Evolutionary conservation across 2,888 invertebrate species (phyloP), one percentile per base, ranked within the genome.

Genomic region (Ennomos fuscantarius): DNA sequence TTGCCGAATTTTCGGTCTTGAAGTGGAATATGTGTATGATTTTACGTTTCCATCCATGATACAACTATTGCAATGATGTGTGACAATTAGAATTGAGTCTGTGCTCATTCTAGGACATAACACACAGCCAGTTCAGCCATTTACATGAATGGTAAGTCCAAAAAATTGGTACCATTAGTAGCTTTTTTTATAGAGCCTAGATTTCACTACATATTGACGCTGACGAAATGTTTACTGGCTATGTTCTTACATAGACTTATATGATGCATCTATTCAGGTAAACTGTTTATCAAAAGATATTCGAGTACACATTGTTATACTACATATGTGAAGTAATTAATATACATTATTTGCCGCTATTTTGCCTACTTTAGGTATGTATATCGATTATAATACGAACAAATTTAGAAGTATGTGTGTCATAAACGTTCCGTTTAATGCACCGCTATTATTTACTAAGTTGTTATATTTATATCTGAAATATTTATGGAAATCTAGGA

Each of bases 141-240:
- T 92, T 92, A 92, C 91, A 92, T 90, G 91, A 91, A 88, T 87
- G 90, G 91, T 87, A 84, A 91, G 91, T 87, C 87, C 86, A 92
- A 92, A 92, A 92, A 92, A 90, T 84, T 84, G 76, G 82, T 86
- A 84, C 85, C 76, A 81, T 74, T 73, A 81, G 74, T 73, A 78
- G 78, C 85, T 90, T 89, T 85, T 90, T 78, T 75, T 79, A 53
- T 75, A 69, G 66, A 72, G 74, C 71, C 66, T 70, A 68, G 65
- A 71, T 78, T 80, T 81, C 73, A 70, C 65, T 69, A 50, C 67
- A 72, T 24, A 24, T 65, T 69, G 68, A 66, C 71, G 70, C 65
- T 70, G 55, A 34, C 58, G 56, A 61, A 65, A 51, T 55, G 56
- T 53, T 56, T 44, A 48, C 54, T 11, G 32, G 51, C 56, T 53